Percentiles rank a stretch among this genome's conserved stretches.
Evolutionary conservation across 2,113 vertebrate genomes (phyloP).

Genomic region (Mormoops blainvillei): DNA sequence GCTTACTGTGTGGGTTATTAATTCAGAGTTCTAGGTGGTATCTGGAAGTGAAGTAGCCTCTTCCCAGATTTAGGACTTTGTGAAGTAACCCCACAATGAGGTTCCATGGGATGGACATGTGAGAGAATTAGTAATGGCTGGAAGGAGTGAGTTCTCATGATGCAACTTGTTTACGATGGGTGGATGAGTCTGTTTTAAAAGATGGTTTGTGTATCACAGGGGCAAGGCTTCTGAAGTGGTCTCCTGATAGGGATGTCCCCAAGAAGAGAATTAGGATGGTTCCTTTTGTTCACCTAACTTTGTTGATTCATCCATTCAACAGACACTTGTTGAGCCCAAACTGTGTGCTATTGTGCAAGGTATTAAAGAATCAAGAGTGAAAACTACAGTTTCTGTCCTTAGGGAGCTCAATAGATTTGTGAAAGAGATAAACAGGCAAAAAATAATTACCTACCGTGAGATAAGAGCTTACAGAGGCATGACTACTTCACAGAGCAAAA

Average conservation of each 20-base stretch:
- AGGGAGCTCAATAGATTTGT: neutral
- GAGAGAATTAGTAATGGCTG: constrained; percentile 1
- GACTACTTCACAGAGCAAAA: neutral
- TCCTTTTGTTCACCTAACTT: neutral
- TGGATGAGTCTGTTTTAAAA: neutral
- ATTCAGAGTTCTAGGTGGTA: neutral
- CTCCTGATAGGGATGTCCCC: neutral
- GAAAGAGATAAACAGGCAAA: neutral
- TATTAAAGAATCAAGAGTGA: neutral
- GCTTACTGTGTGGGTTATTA: too few species aligned
- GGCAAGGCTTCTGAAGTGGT: neutral
- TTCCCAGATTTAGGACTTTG: neutral
- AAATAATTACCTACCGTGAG: neutral
- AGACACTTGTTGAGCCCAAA: neutral
- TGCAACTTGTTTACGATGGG: neutral
- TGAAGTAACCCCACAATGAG: neutral
- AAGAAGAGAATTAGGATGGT: neutral
- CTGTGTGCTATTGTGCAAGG: neutral
- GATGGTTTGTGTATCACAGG: neutral
- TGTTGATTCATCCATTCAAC: neutral
- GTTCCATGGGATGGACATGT: neutral
- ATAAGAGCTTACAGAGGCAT: neutral
- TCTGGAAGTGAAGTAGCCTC: neutral
- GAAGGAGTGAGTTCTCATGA: neutral
- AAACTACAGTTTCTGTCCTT: neutral